Base-by-base conservation (phyloP, 2,888 invertebrate species). In the Luffia ferchaultella region DNA sequence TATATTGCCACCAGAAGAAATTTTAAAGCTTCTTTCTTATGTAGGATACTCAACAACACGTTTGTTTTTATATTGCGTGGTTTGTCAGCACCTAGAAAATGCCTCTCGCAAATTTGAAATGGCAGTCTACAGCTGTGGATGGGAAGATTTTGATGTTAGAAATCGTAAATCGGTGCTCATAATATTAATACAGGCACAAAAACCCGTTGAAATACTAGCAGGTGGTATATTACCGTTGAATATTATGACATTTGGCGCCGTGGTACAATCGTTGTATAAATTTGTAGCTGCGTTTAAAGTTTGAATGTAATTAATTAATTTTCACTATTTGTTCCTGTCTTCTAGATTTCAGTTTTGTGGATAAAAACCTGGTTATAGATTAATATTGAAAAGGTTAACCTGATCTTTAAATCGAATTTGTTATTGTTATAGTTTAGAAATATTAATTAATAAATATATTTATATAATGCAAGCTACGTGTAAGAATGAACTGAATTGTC, bases 241-340 rank as follows among this genome's bases (percentile, higher is more conserved):
- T 54, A 76, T 82, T 49, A 67, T 68, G 41, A 79, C 79, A 0
- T 80, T 82, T 53, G 82, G 79, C 0, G 66, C 65, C 2, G 73
- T 76, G 2, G 53, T 73, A 46, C 77, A 71, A 53, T 65, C 61
- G 5, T 73, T 80, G 61, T 82, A 65, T 52, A 78, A 78, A 53
- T 80, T 80, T 62, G 62, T 75, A 2, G 77, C 80, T 45, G 73
- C 78, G 3, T 63, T 79, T 0, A 80, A 78, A 57, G 54, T 74
- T 56, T 76, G 60, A 54, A 56, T n/a, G n/a, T n/a, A n/a, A n/a
- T n/a, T n/a, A n/a, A n/a, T n/a, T n/a, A n/a, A n/a, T n/a, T n/a
- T n/a, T n/a, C n/a, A n/a, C n/a, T n/a, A n/a, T n/a, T n/a, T n/a
- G n/a, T n/a, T n/a, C n/a, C n/a, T n/a, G n/a, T n/a, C n/a, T n/a